Percentiles rank a stretch among this genome's conserved stretches.
phyloP scores from a whole-genome alignment of 2,888 invertebrate genomes.

The Monopis laevigella region DNA sequence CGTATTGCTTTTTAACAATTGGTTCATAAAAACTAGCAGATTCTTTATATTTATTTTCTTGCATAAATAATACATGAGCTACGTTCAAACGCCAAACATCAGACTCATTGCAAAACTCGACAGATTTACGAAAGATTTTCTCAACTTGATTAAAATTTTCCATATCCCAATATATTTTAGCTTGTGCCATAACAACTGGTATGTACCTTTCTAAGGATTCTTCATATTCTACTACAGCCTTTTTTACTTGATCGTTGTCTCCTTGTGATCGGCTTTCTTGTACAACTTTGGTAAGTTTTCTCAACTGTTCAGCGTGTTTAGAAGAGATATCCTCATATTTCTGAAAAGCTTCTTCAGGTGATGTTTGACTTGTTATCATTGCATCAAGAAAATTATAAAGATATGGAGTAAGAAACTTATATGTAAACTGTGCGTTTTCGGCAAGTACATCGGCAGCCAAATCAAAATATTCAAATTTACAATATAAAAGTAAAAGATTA shows the following conservation, averaged over 20 bases:
- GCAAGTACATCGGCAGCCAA: constrained; percentile 97
- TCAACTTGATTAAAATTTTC: constrained; percentile 97
- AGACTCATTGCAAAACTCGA: constrained; percentile 97
- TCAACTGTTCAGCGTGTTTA: constrained; percentile 86
- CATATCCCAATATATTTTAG: constrained; percentile 98
- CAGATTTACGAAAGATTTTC: constrained; percentile 95
- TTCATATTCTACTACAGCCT: constrained; percentile 91
- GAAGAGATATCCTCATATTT: constrained; percentile 95
- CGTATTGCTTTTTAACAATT: constrained; percentile 93
- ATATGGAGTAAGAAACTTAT: constrained; percentile 93
- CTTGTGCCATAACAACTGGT: constrained; percentile 99
- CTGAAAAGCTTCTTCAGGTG: constrained; percentile 94
- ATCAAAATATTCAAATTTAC: constrained; percentile 97
- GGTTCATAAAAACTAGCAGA: constrained; percentile 98
- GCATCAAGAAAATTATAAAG: constrained; percentile 96
- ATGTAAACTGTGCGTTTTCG: constrained; percentile 96
- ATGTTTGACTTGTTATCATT: constrained; percentile 95
- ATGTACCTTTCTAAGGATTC: constrained; percentile 91
- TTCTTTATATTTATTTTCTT: constrained; percentile 98
- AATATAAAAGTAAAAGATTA: constrained; percentile 92
- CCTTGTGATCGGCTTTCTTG: constrained; percentile 91
- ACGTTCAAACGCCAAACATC: constrained; percentile 98
- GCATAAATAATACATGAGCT: constrained; percentile 99
- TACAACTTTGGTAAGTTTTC: constrained; percentile 93
- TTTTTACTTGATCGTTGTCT: constrained; percentile 89